phyloP scores from a whole-genome alignment of 2,888 invertebrate species.

The Pristionchus entomophagus region DNA sequence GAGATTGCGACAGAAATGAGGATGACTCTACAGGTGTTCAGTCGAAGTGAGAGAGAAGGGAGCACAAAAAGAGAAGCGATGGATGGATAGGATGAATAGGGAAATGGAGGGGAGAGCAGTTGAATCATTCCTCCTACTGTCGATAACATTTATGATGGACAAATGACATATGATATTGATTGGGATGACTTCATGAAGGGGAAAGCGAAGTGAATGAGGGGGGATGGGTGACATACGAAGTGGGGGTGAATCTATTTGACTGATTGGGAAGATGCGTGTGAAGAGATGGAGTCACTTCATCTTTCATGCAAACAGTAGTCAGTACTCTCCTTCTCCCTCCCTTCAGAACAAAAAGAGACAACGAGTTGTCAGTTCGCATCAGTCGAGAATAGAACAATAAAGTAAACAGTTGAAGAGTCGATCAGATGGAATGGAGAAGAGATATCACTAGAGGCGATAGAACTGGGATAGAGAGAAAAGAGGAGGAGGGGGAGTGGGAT shows the following conservation, averaged over 20 bases:
- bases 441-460: constrained; percentile 29
- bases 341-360: not conserved
- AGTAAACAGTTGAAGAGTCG: constrained; percentile 7
- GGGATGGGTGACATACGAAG: not conserved
- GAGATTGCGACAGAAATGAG: not conserved
- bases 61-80: constrained; percentile 10
- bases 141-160: constrained; percentile 15
- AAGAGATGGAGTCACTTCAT: constrained; percentile 10
- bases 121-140: constrained; percentile 33
- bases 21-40: not conserved
- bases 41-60: not conserved
- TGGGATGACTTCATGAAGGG: not conserved
- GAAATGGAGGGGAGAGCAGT: not conserved
- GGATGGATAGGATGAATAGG: constrained; percentile 8
- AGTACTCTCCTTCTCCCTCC: not conserved
- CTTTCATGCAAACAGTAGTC: constrained; percentile 44
- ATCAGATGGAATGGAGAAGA: not conserved
- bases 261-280: constrained; percentile 18
- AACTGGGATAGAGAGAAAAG: constrained; percentile 6
- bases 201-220: not conserved
- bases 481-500: not conserved
- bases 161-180: constrained; percentile 12
- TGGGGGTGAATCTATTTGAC: not conserved
- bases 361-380: constrained; percentile 14
- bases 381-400: constrained; percentile 4